Conservation (phyloP, 2,888 invertebrate species). For the Drosophila melanosoma region DNA sequence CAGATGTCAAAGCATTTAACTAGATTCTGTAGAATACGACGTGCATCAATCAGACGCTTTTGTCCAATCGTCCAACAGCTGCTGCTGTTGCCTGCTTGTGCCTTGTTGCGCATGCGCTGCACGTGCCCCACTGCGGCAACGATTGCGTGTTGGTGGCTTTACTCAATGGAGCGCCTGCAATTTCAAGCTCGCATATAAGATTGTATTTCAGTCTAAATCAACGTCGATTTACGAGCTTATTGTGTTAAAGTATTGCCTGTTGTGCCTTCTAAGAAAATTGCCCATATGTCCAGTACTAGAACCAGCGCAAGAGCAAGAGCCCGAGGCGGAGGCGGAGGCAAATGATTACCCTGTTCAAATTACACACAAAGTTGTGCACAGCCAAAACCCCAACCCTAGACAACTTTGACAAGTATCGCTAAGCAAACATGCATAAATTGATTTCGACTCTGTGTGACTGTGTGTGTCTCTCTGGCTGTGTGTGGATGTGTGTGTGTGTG, state of each 20-base stretch:
- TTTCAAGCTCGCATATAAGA: slow-evolving; percentile 49
- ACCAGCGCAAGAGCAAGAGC: slow-evolving; percentile 4
- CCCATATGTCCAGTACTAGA: slow-evolving; percentile 13
- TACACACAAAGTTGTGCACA: slow-evolving; percentile 72
- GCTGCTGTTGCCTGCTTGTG: slow-evolving; percentile 12
- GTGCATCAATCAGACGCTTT: slow-evolving; percentile 72
- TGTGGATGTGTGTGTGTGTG: slow-evolving; percentile 2
- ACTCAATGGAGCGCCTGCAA: slow-evolving; percentile 67
- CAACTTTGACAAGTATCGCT: slow-evolving; percentile 81
- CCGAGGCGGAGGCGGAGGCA: slow-evolving; percentile 24
- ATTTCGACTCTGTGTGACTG: slow-evolving; percentile 31
- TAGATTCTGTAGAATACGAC: slow-evolving; percentile 70
- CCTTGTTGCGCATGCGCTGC: slow-evolving; percentile 67
- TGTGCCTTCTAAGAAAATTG: slow-evolving; percentile 66
- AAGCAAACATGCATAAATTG: slow-evolving; percentile 80
- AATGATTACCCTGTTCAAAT: slow-evolving; percentile 72
- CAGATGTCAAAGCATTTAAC: slow-evolving; percentile 65
- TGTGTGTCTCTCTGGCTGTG: slow-evolving; percentile 16
- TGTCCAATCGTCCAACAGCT: slow-evolving; percentile 29
- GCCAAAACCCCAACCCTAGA: slow-evolving; percentile 63
- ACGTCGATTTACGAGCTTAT: slow-evolving; percentile 76
- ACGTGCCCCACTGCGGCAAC: slow-evolving; percentile 60
- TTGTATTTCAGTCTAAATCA: slow-evolving; percentile 77
- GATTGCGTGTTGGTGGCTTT: slow-evolving; percentile 65
- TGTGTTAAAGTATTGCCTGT: slow-evolving; percentile 40